phyloP scores from a whole-genome alignment of 1,140 invertebrate genomes.

The Branchinecta lynchi region DNA sequence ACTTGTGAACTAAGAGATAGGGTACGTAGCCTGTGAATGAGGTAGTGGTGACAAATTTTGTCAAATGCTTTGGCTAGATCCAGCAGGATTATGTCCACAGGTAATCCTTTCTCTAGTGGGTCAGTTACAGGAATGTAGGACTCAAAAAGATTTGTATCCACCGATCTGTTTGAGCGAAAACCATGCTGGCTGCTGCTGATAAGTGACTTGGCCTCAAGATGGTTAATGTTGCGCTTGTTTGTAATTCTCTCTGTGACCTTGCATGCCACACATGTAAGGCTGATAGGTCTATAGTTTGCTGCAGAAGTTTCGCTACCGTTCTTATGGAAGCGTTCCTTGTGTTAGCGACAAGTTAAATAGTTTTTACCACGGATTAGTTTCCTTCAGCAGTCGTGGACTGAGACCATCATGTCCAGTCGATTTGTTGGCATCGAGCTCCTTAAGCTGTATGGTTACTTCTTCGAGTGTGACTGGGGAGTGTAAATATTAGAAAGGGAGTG shows the following conservation, averaged over 20 bases:
- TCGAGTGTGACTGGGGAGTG: neutral
- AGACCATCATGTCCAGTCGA: no score
- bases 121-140: neutral
- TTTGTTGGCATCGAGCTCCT: neutral
- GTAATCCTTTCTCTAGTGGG: neutral
- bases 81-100: neutral
- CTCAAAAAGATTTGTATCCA: neutral
- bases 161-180: neutral
- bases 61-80: neutral
- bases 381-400: neutral
- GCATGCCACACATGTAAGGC: neutral
- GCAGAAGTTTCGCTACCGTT: neutral
- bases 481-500: neutral
- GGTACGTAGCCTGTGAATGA: neutral
- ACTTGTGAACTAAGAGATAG: constrained; percentile 7
- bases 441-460: constrained; percentile 4
- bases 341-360: constrained; percentile 2
- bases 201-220: neutral
- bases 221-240: neutral
- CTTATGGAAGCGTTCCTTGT: neutral
- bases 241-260: neutral
- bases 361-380: neutral
- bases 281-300: constrained; percentile 7
- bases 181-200: neutral
- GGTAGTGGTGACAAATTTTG: neutral